Conservation (phyloP, 1,140 invertebrate species). For the Saccostrea glomerata region DNA sequence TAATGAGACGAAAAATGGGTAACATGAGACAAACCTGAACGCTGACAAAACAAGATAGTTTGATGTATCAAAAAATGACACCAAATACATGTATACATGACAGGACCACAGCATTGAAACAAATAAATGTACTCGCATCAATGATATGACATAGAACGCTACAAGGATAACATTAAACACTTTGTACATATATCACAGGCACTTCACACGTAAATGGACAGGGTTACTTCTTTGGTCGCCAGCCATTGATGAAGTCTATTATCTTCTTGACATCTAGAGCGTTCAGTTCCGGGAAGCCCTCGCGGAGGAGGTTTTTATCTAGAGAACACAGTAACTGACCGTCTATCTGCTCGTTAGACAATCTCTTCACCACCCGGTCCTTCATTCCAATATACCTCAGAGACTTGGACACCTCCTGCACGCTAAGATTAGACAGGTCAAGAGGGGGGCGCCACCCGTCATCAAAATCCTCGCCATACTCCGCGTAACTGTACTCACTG, state of each 20-base stretch:
- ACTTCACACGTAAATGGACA: neutral
- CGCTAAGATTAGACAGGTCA: conserved; percentile 66
- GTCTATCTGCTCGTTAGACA: conserved; percentile 76
- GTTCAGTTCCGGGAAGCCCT: conserved; percentile 76
- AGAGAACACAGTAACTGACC: conserved; percentile 72
- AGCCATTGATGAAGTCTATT: conserved; percentile 75
- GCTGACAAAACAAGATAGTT: no score
- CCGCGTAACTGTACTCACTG: conserved; percentile 72
- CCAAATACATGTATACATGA: no score
- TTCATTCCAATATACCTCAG: conserved; percentile 77
- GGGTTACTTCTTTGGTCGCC: conserved; percentile 73
- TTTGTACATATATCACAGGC: neutral
- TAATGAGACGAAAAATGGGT: no score
- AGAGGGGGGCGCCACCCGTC: conserved; percentile 73
- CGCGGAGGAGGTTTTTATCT: conserved; percentile 72
- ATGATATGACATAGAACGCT: neutral
- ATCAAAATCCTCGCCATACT: conserved; percentile 64
- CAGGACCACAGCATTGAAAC: neutral
- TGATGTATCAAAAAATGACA: no score
- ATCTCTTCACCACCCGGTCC: conserved; percentile 72
- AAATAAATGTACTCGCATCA: neutral
- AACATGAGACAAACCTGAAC: no score
- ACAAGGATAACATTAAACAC: neutral
- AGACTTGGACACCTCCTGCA: conserved; percentile 72
- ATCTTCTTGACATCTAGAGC: conserved; percentile 76